Percentiles rank a stretch among this genome's conserved stretches.
Conservation (phyloP, 2,113 vertebrate species). For the Climacteris rufus region DNA sequence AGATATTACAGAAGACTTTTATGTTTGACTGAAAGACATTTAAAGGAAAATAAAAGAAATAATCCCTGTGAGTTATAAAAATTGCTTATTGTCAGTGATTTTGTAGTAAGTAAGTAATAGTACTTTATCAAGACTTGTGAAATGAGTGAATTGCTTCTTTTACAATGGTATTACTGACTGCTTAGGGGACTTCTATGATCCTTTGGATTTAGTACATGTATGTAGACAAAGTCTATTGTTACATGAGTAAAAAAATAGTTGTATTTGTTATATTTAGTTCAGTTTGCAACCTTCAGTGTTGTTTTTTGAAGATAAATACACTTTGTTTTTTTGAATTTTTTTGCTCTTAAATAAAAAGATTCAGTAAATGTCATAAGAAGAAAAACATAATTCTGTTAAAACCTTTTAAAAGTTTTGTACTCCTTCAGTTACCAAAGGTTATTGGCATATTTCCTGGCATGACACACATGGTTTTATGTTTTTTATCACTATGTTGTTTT, state of each 20-base stretch:
- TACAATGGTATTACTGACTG: not conserved
- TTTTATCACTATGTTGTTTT: not conserved
- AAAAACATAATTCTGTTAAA: not conserved
- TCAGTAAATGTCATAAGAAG: not conserved
- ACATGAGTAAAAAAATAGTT: not conserved
- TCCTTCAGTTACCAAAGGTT: not conserved
- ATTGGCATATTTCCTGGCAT: not conserved
- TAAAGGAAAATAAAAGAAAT: not conserved
- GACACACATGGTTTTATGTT: not conserved
- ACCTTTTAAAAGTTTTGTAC: not conserved
- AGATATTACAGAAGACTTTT: not conserved
- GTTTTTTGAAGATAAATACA: not conserved
- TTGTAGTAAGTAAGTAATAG: not conserved
- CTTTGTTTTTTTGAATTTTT: not conserved
- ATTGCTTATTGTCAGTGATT: not conserved
- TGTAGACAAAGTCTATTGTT: not conserved
- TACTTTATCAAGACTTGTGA: not conserved
- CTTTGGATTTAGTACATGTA: not conserved
- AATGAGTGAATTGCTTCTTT: not conserved
- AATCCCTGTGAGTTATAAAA: not conserved
- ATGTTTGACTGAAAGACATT: not conserved
- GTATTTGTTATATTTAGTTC: not conserved
- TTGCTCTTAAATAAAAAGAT: not conserved
- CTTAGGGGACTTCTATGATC: not conserved
- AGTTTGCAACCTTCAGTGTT: not conserved